These are phyloP conservation scores for Chloromyia formosa DNA, from an alignment of 2,888 invertebrate genomes.

Conservation along the genomic window DNA sequence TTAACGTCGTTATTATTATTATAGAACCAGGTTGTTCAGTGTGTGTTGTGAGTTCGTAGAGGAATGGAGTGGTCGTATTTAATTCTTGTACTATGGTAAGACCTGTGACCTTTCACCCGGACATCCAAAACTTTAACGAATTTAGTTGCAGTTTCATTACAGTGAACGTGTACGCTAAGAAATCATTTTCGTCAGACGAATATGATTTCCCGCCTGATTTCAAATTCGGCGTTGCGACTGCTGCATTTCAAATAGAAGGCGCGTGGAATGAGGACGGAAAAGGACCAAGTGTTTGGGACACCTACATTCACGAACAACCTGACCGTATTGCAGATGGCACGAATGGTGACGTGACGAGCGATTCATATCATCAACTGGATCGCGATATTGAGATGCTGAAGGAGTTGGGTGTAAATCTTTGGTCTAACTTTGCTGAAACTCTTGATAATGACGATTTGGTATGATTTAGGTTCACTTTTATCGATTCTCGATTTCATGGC, in stretches of 20 bases:
- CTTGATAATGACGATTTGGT: background rate
- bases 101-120: too few species aligned
- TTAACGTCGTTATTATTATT: too few species aligned
- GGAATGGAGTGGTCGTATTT: too few species aligned
- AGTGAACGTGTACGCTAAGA: background rate
- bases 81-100: too few species aligned
- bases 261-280: constrained; percentile 62
- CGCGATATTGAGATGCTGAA: constrained; percentile 68
- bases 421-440: too few species aligned
- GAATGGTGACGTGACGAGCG: constrained; percentile 69
- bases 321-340: constrained; percentile 63
- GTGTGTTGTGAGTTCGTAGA: too few species aligned
- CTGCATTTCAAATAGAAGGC: constrained; percentile 58
- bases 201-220: constrained; percentile 54
- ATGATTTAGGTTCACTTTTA: constrained; percentile 63
- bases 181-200: background rate
- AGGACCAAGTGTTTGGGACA: constrained; percentile 67
- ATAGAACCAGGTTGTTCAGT: too few species aligned
- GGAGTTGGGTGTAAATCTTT: constrained; percentile 63
- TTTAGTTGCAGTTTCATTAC: background rate
- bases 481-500: constrained; percentile 72
- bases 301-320: constrained; percentile 58
- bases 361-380: constrained; percentile 69
- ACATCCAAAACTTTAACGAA: too few species aligned
- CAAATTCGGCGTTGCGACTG: constrained; percentile 56